Base-by-base conservation (phyloP, 2,888 invertebrate genomes). In the Tinea pellionella region DNA sequence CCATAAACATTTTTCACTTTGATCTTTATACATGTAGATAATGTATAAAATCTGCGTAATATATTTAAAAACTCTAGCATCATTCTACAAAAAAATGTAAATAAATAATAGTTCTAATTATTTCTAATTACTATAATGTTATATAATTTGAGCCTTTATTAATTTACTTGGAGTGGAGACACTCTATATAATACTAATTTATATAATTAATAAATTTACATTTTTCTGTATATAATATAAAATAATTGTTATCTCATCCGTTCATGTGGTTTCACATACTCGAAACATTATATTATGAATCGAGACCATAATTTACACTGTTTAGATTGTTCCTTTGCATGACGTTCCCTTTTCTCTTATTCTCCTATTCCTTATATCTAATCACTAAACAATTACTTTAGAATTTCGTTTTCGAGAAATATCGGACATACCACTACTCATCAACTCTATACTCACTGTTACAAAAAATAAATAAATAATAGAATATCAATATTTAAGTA, bases 371-470 rank as follows among this genome's bases (percentile, higher is more conserved):
- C 37, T 37, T 37, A 80, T n/a, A 62, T 61, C 75, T 81, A 79
- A 65, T 70, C 68, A 73, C 77, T 82, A 84, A 68, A 77, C 71
- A 74, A 69, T 69, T 74, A 80, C 72, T 85, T 86, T 86, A 84
- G 84, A 86, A 85, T 86, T 81, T 86, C 80, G 82, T 86, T 85
- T 81, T 81, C 73, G 75, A 76, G 68, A 75, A 73, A 77, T 75
- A 66, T 69, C 70, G 71, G 72, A 64, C 64, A 66, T 64, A 67
- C 68, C 66, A 68, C 71, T 72, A 63, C 63, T 53, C 24, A 24
- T 24, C 24, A 53, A 16, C n/a, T 53, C 24, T 18, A 51, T 51
- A 7, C 51, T 19, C 19, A 53, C 24, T 24, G 24, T 18, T 53
- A 24, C 9, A 24, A 18, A 24, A 16, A 53, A 53, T 53, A 24